These are phyloP conservation scores for Semotilus atromaculatus DNA, from an alignment of 2,797 vertebrate genomes.

Conservation along the genomic window DNA sequence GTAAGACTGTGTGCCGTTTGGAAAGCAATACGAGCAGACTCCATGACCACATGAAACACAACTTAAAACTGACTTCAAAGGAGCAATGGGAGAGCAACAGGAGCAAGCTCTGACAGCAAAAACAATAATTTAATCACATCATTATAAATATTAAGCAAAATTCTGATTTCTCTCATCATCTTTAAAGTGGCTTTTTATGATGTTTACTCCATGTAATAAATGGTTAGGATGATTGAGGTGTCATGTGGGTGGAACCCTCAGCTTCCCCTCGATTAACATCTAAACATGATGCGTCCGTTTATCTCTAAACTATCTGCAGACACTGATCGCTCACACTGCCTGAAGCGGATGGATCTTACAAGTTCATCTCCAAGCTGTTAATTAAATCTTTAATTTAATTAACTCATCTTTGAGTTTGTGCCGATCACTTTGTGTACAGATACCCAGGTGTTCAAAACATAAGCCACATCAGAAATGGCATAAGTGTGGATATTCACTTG, in stretches of 20 bases:
- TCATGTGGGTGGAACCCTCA: constrained; percentile 54
- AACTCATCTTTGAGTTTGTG: constrained; percentile 35
- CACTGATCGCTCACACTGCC: constrained; percentile 27
- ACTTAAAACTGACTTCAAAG: constrained; percentile 84
- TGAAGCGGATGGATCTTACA: constrained; percentile 22
- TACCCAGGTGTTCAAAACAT: constrained; percentile 39
- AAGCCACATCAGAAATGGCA: constrained; percentile 23
- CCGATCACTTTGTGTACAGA: constrained; percentile 31
- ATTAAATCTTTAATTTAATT: constrained; percentile 46
- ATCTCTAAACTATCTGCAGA: constrained; percentile 35
- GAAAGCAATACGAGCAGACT: constrained; percentile 73
- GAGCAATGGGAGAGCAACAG: constrained; percentile 66
- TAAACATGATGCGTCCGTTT: constrained; percentile 43
- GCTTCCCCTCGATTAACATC: constrained; percentile 33
- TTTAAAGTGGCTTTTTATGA: constrained; percentile 69
- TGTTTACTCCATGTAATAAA: constrained; percentile 69
- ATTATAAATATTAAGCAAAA: constrained; percentile 81
- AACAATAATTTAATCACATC: constrained; percentile 80
- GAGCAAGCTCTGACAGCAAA: constrained; percentile 72
- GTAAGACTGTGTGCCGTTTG: constrained; percentile 72
- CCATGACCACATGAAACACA: constrained; percentile 82
- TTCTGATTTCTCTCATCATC: constrained; percentile 68
- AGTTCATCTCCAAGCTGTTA: constrained; percentile 34
- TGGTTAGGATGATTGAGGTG: constrained; percentile 64
- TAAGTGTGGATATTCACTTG: not conserved